Base-by-base conservation (phyloP, 1,140 invertebrate species). In the Ericerus pela region DNA sequence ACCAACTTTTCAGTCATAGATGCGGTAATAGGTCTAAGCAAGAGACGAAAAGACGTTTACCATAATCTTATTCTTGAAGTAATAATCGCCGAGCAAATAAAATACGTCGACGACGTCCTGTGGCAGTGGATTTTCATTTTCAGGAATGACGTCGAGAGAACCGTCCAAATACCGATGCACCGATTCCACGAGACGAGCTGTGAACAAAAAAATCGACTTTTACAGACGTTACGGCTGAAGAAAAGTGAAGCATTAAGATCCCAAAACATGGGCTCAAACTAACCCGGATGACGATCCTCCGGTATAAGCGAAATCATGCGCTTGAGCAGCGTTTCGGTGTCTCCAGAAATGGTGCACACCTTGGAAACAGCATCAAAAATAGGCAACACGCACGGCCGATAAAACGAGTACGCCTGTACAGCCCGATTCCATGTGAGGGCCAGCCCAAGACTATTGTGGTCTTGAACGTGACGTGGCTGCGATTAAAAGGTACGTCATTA, bases 31-130 rank as follows among this genome's bases (percentile, higher is more conserved):
- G n/a, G 30, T 33, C n/a, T 8, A 33, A 33, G 30, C 8, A 33
- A 33, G n/a, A n/a, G 30, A 33, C 3, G 14, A 55, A 33, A 43
- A 2, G 37, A 16, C 27, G 66, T 66, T 71, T 61, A 77, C 73
- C 73, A 73, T 75, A 53, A 82, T 81, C 57, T 86, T 87, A 60
- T 82, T 83, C 70, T 96, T 96, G 65, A 95, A 92, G 69, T 94
- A 84, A 72, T 85, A 90, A 72, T 96, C 92, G 5, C 80, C 92
- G 29, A 96, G 68, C 2, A 95, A 72, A 67, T 93, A 96, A 68
- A 87, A 96, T 41, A 93, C 79, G 36, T 85, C 80, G 16, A 75
- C 70, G 59, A 84, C 75, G 62, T 76, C 70, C 61, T 72, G 72
- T 1, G 76, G 76, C 16, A 72, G 53, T 2, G 62, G 59, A 59